These are phyloP conservation scores for Peromyscus californicus DNA, from an alignment of 2,113 vertebrate species.

Conservation along the genomic window DNA sequence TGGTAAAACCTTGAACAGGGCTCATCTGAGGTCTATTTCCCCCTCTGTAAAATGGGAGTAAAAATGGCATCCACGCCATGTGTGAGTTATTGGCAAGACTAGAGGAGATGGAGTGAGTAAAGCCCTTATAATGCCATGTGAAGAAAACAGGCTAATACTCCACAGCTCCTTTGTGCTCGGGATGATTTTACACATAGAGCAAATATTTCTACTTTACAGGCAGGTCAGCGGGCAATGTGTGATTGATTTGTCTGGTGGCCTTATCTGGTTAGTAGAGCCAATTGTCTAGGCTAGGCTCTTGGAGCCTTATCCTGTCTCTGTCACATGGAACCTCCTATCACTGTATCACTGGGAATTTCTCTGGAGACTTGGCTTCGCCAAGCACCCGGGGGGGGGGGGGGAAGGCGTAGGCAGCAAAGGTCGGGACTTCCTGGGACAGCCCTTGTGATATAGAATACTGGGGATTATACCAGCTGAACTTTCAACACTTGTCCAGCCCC, in stretches of 20 bases:
- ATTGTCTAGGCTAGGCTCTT: constrained; percentile 2
- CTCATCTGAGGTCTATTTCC: background rate
- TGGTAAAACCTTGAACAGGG: constrained; percentile 61
- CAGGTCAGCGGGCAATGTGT: background rate
- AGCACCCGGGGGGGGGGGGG: background rate
- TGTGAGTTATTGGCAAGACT: background rate
- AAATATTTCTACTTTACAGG: background rate
- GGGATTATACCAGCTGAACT: constrained; percentile 47
- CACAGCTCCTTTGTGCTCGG: background rate
- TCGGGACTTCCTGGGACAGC: constrained; percentile 49
- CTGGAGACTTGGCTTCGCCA: background rate
- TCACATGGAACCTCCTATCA: background rate
- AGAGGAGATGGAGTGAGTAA: background rate
- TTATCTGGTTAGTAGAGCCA: background rate
- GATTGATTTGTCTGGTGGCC: background rate
- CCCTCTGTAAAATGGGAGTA: constrained; percentile 63
- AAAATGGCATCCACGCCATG: background rate
- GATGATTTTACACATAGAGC: background rate
- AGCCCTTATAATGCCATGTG: background rate
- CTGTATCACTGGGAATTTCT: background rate
- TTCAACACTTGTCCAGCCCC: background rate
- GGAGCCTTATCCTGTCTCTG: background rate
- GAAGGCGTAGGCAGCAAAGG: background rate
- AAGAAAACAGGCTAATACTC: background rate
- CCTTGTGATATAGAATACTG: constrained; percentile 46